phyloP scores from a whole-genome alignment of 2,113 vertebrate genomes.

The Coptodon bakossiorum region DNA sequence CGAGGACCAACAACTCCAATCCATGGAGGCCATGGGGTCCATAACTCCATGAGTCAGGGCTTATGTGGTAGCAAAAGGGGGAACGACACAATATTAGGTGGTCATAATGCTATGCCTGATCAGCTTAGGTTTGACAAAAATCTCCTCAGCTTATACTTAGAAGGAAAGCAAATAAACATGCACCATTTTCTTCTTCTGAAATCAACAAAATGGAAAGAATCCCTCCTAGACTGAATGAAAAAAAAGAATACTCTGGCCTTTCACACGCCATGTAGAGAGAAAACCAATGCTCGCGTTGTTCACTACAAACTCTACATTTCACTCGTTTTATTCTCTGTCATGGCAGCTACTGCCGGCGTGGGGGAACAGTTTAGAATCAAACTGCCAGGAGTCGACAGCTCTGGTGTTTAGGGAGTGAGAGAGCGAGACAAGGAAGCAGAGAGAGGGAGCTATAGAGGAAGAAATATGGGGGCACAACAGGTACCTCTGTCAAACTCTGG shows the following conservation, averaged over 20 bases:
- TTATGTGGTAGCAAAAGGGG: not conserved
- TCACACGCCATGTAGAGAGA: not conserved
- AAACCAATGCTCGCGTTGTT: slow-evolving; percentile 31
- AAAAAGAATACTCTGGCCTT: not conserved
- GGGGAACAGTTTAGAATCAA: slow-evolving; percentile 65
- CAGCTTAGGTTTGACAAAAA: not conserved
- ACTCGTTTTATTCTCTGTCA: slow-evolving; percentile 58
- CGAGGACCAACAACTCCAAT: not conserved
- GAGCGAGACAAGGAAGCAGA: not conserved
- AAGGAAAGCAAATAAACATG: not conserved
- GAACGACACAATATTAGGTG: not conserved
- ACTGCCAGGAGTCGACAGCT: slow-evolving; percentile 66
- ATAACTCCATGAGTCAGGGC: not conserved
- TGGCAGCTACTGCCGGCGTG: slow-evolving; percentile 50
- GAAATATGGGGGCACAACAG: slow-evolving; percentile 53
- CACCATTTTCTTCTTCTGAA: not conserved
- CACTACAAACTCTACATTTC: slow-evolving; percentile 51
- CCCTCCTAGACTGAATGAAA: not conserved
- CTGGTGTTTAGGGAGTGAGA: slow-evolving; percentile 54
- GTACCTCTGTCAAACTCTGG: slow-evolving; percentile 61
- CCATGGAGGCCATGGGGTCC: not conserved
- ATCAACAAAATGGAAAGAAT: not conserved
- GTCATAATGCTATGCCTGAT: not conserved
- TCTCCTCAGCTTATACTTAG: not conserved
- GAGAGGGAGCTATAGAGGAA: not conserved